phyloP scores from a whole-genome alignment of 2,797 vertebrate genomes.

The Heteromormyrus szaboi region DNA sequence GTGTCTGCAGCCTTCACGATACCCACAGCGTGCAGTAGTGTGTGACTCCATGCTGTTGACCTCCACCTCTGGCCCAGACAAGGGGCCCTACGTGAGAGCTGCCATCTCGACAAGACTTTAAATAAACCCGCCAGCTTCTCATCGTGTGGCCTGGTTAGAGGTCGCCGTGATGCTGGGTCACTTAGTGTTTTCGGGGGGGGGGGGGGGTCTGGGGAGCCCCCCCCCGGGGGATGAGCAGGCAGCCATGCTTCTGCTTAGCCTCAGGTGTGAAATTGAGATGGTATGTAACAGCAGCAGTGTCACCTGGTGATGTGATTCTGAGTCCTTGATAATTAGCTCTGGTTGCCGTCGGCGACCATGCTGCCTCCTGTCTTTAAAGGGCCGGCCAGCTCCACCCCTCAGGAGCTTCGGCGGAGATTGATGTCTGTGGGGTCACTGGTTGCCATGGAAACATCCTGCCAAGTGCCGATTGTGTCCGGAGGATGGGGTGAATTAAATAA shows the following conservation, averaged over 20 bases:
- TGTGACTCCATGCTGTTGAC: slow-evolving; percentile 27
- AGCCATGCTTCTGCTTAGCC: slow-evolving; percentile 26
- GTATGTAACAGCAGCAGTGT: slow-evolving; percentile 7
- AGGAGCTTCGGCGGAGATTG: slow-evolving; percentile 45
- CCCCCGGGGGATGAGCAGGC: slow-evolving; percentile 10
- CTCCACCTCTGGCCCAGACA: slow-evolving; percentile 26
- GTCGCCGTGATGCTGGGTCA: slow-evolving; percentile 45
- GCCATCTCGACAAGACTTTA: slow-evolving; percentile 34
- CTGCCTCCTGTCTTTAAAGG: background rate
- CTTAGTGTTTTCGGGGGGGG: slow-evolving; percentile 60
- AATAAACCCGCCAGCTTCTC: slow-evolving; percentile 23
- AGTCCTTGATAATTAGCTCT: background rate
- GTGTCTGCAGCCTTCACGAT: background rate
- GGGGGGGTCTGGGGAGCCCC: too few relatives aligned
- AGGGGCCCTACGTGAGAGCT: slow-evolving; percentile 26
- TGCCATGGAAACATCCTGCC: slow-evolving; percentile 49
- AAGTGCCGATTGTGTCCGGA: slow-evolving; percentile 35
- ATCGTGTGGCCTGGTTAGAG: slow-evolving; percentile 38
- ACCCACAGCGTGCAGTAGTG: background rate
- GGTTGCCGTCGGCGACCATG: background rate
- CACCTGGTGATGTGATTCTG: background rate
- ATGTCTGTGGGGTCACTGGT: slow-evolving; percentile 48
- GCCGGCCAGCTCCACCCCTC: background rate
- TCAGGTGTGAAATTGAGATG: slow-evolving; percentile 57
- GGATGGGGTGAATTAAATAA: slow-evolving; percentile 6